phyloP scores from a whole-genome alignment of 2,888 invertebrate genomes.

The Leptinotarsa juncta region DNA sequence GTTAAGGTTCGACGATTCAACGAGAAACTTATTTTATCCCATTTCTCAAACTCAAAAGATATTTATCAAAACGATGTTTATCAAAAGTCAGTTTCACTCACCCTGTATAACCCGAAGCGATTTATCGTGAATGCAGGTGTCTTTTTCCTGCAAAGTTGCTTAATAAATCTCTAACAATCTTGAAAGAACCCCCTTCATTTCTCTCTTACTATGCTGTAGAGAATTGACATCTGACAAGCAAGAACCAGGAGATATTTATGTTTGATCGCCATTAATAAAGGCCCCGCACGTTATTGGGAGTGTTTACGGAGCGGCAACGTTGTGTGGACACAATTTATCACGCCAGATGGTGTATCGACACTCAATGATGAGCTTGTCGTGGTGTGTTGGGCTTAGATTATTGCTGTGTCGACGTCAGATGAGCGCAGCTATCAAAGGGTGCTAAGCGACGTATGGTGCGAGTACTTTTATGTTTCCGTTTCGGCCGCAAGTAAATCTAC shows the following conservation, averaged over 20 bases:
- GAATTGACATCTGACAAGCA: slow-evolving; percentile 34
- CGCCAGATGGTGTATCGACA: slow-evolving; percentile 46
- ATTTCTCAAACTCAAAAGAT: too few relatives aligned
- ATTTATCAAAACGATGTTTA: too few relatives aligned
- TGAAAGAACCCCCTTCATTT: neutral
- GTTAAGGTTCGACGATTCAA: too few relatives aligned
- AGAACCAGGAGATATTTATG: slow-evolving; percentile 19
- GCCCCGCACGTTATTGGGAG: slow-evolving; percentile 15
- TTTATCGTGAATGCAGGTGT: too few relatives aligned
- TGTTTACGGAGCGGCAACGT: slow-evolving; percentile 29
- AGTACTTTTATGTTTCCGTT: neutral
- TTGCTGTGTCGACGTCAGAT: slow-evolving; percentile 40
- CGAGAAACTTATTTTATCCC: too few relatives aligned
- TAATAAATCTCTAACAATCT: neutral
- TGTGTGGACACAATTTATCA: slow-evolving; percentile 41
- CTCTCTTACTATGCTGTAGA: neutral
- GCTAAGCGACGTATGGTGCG: slow-evolving; percentile 11
- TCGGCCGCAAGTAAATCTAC: neutral
- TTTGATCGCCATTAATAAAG: slow-evolving; percentile 27
- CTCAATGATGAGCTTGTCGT: slow-evolving; percentile 45
- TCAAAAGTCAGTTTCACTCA: too few relatives aligned
- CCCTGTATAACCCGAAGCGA: too few relatives aligned
- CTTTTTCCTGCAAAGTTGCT: neutral
- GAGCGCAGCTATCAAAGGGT: slow-evolving; percentile 36
- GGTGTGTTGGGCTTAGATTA: slow-evolving; percentile 36